Conservation (phyloP, 2,888 invertebrate species). For the Drosophila testacea region DNA sequence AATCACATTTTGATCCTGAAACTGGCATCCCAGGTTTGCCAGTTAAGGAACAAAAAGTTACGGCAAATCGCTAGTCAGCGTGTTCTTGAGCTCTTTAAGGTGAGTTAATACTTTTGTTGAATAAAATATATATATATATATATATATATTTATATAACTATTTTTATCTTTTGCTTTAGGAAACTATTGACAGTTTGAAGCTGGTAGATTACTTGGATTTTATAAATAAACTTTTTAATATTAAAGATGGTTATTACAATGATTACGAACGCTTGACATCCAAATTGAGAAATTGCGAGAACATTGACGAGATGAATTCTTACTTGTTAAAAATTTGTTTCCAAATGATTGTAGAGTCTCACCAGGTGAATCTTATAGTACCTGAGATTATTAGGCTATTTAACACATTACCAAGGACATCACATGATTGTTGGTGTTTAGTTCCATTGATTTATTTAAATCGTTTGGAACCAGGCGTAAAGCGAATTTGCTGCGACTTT, state of each 20-base stretch:
- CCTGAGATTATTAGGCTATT: constrained; percentile 35
- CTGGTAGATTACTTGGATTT: constrained; percentile 72
- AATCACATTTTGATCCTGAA: constrained; percentile 54
- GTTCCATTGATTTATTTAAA: constrained; percentile 41
- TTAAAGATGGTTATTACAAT: constrained; percentile 48
- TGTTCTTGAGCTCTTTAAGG: constrained; percentile 43
- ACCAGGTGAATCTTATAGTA: neutral
- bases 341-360: constrained; percentile 35
- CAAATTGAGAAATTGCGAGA: constrained; percentile 40
- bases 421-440: constrained; percentile 69
- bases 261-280: constrained; percentile 28
- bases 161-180: constrained; percentile 8
- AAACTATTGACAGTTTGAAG: constrained; percentile 54
- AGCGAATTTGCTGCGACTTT: constrained; percentile 29
- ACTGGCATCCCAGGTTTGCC: constrained; percentile 66
- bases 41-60: constrained; percentile 65
- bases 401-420: constrained; percentile 31
- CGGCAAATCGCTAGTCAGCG: constrained; percentile 37
- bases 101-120: constrained; percentile 2
- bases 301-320: constrained; percentile 6
- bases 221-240: constrained; percentile 74
- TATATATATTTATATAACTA: too few relatives aligned
- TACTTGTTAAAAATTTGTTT: constrained; percentile 51
- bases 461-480: neutral
- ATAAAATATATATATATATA: neutral